phyloP scores from a whole-genome alignment of 2,113 vertebrate genomes.

The Laticauda colubrina region DNA sequence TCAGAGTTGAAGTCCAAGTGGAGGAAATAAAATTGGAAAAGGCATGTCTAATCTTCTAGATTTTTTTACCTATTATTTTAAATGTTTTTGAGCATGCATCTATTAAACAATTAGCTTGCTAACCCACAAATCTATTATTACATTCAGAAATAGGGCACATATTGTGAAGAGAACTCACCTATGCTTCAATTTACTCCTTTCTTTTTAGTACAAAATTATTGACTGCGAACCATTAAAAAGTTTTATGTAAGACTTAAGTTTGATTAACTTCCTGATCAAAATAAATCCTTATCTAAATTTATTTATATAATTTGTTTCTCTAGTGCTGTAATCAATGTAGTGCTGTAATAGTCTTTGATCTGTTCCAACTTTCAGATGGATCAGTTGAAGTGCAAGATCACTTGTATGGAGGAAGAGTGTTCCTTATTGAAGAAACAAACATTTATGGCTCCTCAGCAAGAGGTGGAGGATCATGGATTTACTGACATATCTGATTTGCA shows the following conservation, averaged over 20 bases:
- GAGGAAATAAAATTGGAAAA: not conserved
- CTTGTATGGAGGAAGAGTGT: constrained; percentile 68
- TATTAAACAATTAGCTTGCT: not conserved
- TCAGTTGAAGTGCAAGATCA: constrained; percentile 81
- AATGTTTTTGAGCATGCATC: not conserved
- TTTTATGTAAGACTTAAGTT: not conserved
- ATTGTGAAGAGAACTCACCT: not conserved
- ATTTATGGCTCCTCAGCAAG: not conserved
- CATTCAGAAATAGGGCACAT: not conserved
- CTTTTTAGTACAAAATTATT: not conserved
- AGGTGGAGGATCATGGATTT: constrained; percentile 40
- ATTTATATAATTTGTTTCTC: too few species aligned
- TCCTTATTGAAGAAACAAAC: constrained; percentile 48
- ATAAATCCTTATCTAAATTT: not conserved
- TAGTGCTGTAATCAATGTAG: rapidly evolving
- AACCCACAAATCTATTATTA: not conserved
- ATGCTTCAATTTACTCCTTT: not conserved
- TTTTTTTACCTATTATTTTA: not conserved
- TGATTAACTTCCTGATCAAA: not conserved
- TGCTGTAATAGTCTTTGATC: not conserved
- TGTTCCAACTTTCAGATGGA: constrained; percentile 76
- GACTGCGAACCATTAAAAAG: not conserved
- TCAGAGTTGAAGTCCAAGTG: not conserved
- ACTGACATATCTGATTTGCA: constrained; percentile 58
- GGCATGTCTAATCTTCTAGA: not conserved